These are phyloP conservation scores for Agelas oroides DNA, from an alignment of 37 sponge, comb jelly and placozoan species.

Conservation along the genomic window DNA sequence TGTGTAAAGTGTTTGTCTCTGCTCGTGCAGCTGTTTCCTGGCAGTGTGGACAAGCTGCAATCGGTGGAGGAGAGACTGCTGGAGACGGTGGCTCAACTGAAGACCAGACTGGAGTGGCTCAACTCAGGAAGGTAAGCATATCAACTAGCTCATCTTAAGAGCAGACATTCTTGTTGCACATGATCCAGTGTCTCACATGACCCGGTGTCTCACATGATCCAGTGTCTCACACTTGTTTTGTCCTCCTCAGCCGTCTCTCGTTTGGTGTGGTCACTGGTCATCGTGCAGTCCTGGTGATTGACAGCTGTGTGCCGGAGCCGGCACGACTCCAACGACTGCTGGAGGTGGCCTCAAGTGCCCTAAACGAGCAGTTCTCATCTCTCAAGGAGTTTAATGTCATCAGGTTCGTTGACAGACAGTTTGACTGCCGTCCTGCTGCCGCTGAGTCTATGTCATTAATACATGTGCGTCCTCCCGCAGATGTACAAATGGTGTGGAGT, in stretches of 20 bases:
- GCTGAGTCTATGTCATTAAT: not conserved
- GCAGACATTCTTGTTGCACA: too few relatives aligned
- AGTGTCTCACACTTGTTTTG: not conserved
- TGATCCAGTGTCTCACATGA: not conserved
- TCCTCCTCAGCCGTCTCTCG: conserved; percentile 55
- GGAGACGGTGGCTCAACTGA: conserved; percentile 41
- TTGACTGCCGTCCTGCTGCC: not conserved
- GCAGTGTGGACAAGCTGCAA: conserved; percentile 23
- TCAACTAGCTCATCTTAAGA: not conserved
- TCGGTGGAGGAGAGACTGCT: conserved; percentile 52
- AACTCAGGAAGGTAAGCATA: conserved; percentile 69
- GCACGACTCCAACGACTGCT: conserved; percentile 32
- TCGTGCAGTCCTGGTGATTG: conserved; percentile 54
- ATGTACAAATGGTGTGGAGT: conserved; percentile 22
- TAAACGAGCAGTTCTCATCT: conserved; percentile 64
- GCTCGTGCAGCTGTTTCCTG: conserved; percentile 11
- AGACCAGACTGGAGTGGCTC: conserved; percentile 76
- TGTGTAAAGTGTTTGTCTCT: too few relatives aligned
- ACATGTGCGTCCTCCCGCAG: not conserved
- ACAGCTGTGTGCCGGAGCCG: conserved; percentile 12
- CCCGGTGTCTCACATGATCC: not conserved
- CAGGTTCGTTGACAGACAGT: too few relatives aligned
- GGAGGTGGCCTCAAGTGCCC: not conserved
- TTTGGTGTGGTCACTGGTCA: conserved; percentile 68
- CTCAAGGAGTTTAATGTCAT: conserved; percentile 65